A percentile compares a stretch with the other conserved stretches of the same genome.
phyloP scores from a whole-genome alignment of 1,140 invertebrate species.

The Pentalonia nigronervosa region DNA sequence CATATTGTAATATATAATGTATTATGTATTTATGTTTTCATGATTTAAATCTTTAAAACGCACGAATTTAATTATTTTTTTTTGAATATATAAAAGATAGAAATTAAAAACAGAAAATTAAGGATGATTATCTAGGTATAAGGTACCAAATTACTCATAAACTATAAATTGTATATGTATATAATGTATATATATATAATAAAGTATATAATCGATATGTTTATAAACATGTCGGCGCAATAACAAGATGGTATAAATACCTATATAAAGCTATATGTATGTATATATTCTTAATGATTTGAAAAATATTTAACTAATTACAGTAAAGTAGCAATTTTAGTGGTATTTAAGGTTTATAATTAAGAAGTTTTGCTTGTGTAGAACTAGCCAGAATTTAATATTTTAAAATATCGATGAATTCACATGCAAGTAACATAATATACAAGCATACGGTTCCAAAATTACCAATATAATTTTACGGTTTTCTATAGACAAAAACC shows the following conservation, averaged over 20 bases:
- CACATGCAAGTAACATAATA: background rate
- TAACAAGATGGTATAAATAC: background rate
- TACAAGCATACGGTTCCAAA: background rate
- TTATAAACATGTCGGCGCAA: background rate
- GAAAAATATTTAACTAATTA: slow-evolving; percentile 34
- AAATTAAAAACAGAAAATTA: slow-evolving; percentile 3
- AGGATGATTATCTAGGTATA: background rate
- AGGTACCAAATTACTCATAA: background rate
- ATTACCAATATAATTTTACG: background rate
- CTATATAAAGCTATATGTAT: background rate
- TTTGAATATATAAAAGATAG: background rate
- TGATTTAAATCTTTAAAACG: background rate
- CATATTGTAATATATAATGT: too few species aligned
- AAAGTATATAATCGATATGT: background rate
- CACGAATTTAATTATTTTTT: background rate
- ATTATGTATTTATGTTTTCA: background rate
- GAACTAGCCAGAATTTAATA: background rate
- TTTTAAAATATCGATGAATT: too few species aligned
- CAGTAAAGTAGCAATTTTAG: background rate
- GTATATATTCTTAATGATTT: slow-evolving; percentile 6
- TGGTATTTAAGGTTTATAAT: slow-evolving; percentile 5
- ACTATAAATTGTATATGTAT: background rate
- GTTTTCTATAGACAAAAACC: slow-evolving; percentile 11
- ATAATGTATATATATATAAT: background rate
- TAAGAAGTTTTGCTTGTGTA: background rate